Percentiles rank a stretch among this genome's conserved stretches.
Conservation (phyloP, 2,797 vertebrate species). For the Enteromius unitaeniatus region DNA sequence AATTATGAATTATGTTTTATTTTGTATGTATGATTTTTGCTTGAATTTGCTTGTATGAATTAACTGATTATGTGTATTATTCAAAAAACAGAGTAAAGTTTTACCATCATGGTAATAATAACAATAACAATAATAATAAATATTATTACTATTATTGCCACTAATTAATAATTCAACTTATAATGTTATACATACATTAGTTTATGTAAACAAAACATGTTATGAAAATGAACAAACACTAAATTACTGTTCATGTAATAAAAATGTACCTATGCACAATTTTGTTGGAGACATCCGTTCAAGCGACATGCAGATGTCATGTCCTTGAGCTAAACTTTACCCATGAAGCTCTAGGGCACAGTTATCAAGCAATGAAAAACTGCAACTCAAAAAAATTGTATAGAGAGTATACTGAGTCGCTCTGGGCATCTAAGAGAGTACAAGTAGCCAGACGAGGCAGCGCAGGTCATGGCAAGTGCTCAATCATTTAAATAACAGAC, state of each 20-base stretch:
- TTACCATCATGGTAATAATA: not conserved
- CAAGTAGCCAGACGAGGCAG: not conserved
- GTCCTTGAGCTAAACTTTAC: not conserved
- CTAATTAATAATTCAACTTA: not conserved
- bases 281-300: not conserved
- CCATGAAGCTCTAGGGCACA: constrained; percentile 10
- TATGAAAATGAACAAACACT: no score
- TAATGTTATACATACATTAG: not conserved
- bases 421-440: not conserved
- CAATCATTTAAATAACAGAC: not conserved
- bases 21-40: no score
- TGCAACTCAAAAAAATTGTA: not conserved
- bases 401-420: not conserved
- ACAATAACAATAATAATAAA: not conserved
- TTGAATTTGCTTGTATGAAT: no score
- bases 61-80: not conserved
- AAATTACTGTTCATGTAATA: no score
- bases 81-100: not conserved
- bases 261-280: no score
- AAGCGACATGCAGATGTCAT: not conserved
- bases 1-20: no score
- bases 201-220: not conserved
- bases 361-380: not conserved
- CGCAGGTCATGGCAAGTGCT: not conserved
- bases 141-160: no score